A percentile compares a stretch with the other conserved stretches of the same genome.
Evolutionary conservation across 53 echinoderm and acorn worm genomes (phyloP).

Genomic region (Temnopleurus reevesii): DNA sequence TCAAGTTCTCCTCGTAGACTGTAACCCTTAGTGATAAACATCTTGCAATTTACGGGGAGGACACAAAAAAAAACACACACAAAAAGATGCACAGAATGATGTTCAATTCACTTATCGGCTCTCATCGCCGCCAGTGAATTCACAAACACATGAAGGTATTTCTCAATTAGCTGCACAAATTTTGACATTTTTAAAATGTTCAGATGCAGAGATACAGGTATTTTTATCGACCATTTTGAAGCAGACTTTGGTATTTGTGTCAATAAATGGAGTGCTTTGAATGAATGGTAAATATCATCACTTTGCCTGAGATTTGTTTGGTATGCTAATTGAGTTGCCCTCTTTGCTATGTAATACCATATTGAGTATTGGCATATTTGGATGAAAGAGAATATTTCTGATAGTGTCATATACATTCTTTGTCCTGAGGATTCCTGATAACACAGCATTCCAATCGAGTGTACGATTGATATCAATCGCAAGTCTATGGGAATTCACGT

Average conservation of each 20-base stretch:
- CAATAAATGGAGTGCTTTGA: background rate
- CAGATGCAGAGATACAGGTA: background rate
- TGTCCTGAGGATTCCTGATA: background rate
- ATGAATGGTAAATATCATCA: background rate
- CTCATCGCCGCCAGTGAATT: background rate
- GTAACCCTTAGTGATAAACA: background rate
- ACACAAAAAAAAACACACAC: background rate
- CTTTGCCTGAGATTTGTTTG: background rate
- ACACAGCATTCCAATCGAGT: too few relatives aligned
- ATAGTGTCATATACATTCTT: background rate
- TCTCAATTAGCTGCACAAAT: constrained; percentile 15
- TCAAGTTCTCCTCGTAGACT: background rate
- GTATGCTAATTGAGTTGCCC: constrained; percentile 20
- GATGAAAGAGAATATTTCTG: background rate
- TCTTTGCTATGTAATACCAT: background rate
- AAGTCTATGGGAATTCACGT: too few relatives aligned
- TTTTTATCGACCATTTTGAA: background rate
- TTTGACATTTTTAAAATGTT: background rate
- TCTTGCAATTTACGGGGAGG: background rate
- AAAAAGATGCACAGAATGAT: background rate
- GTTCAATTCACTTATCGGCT: background rate
- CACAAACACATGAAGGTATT: background rate
- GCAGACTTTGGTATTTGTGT: background rate
- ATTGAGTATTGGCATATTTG: background rate
- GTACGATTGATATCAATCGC: too few relatives aligned